These are phyloP conservation scores for Neomorphus geoffroyi DNA, from an alignment of 2,797 vertebrate genomes.

Conservation along the genomic window DNA sequence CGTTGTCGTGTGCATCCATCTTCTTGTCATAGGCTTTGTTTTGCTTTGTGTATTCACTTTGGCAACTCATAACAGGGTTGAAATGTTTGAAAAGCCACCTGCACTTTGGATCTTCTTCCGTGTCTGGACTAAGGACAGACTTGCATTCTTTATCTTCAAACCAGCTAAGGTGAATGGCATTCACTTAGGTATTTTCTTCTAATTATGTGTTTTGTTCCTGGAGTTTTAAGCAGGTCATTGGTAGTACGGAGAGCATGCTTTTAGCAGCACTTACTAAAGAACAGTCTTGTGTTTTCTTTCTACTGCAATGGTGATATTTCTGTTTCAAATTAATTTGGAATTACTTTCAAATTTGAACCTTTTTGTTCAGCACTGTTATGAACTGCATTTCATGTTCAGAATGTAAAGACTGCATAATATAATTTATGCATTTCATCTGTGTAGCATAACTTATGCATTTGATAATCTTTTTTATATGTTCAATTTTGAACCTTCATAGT, in stretches of 20 bases:
- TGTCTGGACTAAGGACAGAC: background rate
- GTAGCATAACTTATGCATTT: too few relatives aligned
- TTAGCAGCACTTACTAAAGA: background rate
- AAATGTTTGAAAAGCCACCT: background rate
- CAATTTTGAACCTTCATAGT: background rate
- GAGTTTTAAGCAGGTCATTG: background rate
- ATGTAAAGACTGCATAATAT: background rate
- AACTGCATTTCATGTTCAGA: background rate
- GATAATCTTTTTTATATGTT: background rate
- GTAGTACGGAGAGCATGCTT: background rate
- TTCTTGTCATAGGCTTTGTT: background rate
- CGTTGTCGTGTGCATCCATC: background rate
- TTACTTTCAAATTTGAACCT: background rate
- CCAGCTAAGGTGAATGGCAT: background rate
- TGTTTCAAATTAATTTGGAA: background rate
- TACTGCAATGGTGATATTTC: background rate
- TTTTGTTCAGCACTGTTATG: background rate
- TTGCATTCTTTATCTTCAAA: background rate
- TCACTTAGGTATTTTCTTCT: rapidly evolving
- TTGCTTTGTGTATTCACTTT: background rate
- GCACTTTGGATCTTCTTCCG: background rate
- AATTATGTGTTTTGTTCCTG: background rate
- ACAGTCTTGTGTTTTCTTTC: background rate
- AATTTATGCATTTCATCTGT: too few relatives aligned
- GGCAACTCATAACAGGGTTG: background rate